A percentile compares a stretch with the other conserved stretches of the same genome.
phyloP scores from a whole-genome alignment of 2,797 vertebrate species.

The Epinephelus malabaricus region DNA sequence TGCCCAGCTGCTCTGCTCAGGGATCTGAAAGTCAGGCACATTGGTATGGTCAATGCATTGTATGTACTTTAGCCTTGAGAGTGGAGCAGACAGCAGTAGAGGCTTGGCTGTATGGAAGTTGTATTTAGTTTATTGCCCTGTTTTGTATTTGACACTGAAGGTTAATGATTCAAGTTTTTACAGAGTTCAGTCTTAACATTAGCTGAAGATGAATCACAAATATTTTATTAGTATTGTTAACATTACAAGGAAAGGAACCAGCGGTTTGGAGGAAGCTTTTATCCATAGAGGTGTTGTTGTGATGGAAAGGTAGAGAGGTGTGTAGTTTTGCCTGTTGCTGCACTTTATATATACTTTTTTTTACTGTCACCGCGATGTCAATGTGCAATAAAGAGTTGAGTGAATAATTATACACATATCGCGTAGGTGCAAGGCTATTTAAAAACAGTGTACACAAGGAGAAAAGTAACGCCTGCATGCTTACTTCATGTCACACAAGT shows the following conservation, averaged over 20 bases:
- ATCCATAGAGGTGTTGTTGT: slow-evolving; percentile 8
- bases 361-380: too few species aligned
- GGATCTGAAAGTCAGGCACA: slow-evolving; percentile 43
- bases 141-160: slow-evolving; percentile 9
- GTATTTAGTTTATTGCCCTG: not conserved
- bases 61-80: slow-evolving; percentile 52
- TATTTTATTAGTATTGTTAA: not conserved
- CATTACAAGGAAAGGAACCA: not conserved
- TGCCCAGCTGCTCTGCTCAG: slow-evolving; percentile 50
- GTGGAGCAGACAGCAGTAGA: slow-evolving; percentile 21
- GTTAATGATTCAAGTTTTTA: slow-evolving; percentile 25
- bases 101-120: slow-evolving; percentile 18
- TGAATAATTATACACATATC: too few species aligned
- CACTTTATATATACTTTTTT: too few species aligned
- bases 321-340: too few species aligned
- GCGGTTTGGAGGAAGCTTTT: slow-evolving; percentile 20
- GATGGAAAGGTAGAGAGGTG: too few species aligned
- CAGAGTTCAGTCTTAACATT: not conserved
- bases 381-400: too few species aligned
- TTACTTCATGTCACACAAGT: too few species aligned
- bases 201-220: not conserved
- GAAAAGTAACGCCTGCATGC: too few species aligned
- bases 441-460: too few species aligned
- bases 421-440: too few species aligned
- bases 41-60: slow-evolving; percentile 38